phyloP scores from a whole-genome alignment of 2,113 vertebrate species.

The Cepphus grylle region DNA sequence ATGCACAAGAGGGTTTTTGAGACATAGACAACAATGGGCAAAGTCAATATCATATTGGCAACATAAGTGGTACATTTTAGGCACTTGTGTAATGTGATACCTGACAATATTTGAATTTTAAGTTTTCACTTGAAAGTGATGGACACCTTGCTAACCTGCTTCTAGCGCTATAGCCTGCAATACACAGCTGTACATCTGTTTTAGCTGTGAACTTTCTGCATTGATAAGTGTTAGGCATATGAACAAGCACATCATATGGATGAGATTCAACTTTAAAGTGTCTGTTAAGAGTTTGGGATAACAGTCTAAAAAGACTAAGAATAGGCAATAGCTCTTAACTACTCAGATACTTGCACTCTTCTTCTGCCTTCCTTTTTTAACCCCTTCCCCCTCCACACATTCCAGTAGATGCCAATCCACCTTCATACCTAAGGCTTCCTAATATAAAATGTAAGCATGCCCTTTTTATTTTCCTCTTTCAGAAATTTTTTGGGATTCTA shows the following conservation, averaged over 20 bases:
- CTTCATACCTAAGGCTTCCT: not conserved
- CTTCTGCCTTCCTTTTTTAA: not conserved
- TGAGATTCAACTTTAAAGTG: not conserved
- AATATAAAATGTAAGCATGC: not conserved
- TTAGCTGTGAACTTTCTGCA: not conserved
- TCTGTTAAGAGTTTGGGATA: not conserved
- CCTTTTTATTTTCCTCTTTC: not conserved
- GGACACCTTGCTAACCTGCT: not conserved
- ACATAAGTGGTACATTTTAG: not conserved
- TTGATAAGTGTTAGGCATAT: not conserved
- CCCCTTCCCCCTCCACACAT: rapidly evolving
- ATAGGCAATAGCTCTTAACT: not conserved
- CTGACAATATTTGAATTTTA: not conserved
- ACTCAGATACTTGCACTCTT: not conserved
- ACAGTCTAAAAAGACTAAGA: not conserved
- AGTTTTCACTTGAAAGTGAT: not conserved
- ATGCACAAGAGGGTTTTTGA: not conserved
- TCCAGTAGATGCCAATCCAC: not conserved
- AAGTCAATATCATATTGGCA: not conserved
- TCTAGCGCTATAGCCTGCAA: not conserved
- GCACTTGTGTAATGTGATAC: not conserved
- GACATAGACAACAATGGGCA: rapidly evolving
- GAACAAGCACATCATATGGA: not conserved
- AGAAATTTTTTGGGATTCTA: not conserved
- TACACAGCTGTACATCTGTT: not conserved